Base-by-base conservation (phyloP, 2,888 invertebrate species). In the Temnothorax rugatulus region DNA sequence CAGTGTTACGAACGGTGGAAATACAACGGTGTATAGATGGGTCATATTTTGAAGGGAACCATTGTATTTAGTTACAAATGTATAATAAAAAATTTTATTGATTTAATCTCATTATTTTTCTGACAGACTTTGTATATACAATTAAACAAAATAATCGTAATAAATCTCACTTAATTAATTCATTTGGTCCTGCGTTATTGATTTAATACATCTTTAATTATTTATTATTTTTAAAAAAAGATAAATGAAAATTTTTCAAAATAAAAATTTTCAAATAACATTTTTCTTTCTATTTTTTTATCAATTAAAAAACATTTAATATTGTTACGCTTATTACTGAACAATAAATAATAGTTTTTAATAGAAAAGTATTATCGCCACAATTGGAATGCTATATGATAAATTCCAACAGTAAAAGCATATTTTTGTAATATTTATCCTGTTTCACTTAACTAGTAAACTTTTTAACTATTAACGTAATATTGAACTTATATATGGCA, bases 241-340 rank as follows among this genome's bases (percentile, higher is more conserved):
- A 11, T 29, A 63, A n/a, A 34, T n/a, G 0, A 29, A 29, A 47
- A 25, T 18, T 25, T 47, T 29, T 18, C 18, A 29, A 69, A 29
- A n/a, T n/a, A 29, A 29, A 47, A 25, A 18, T 25, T 47, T 29
- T 18, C 18, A 29, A 69, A 29, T 50, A 69, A 50, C 13, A 50
- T 29, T 50, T n/a, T 1, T 47, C 1, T 50, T n/a, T 47, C 7
- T 18, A 29, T 7, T 1, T 29, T 50, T 29, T n/a, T 52, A 34
- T 69, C 13, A 52, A 15, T 69, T 63, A n/a, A 34, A 69, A 34
- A n/a, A n/a, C 3, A 1, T 50, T 50, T 68, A 68, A 47, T 50
- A 18, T 13, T 29, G 1, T 13, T 29, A 69, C 7, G 15, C 8
- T 50, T 25, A 41, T 41, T 68, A 34, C 5, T 68, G n/a, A n/a